A percentile compares a stretch with the other conserved stretches of the same genome.
These are phyloP conservation scores for Elegia similella DNA, from an alignment of 2,888 invertebrate genomes.

Conservation along the genomic window DNA sequence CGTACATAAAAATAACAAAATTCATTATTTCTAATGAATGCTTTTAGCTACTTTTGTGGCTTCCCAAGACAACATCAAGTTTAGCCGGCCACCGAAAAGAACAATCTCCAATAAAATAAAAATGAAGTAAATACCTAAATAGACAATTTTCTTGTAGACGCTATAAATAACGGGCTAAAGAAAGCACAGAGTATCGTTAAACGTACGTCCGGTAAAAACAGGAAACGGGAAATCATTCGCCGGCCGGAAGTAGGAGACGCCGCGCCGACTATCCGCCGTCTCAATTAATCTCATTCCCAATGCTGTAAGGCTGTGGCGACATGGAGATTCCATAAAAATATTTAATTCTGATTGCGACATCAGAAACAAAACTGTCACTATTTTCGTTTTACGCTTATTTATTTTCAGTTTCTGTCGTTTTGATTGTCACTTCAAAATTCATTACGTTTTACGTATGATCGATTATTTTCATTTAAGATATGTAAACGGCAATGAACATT, in stretches of 20 bases:
- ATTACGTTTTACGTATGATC: no score
- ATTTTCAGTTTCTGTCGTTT: no score
- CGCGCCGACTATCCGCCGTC: constrained; percentile 54
- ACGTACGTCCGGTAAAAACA: constrained; percentile 33
- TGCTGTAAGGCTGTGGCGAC: constrained; percentile 5
- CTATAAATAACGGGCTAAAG: constrained; percentile 56
- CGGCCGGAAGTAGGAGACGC: constrained; percentile 62
- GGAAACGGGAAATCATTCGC: constrained; percentile 73
- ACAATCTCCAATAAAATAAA: constrained; percentile 8
- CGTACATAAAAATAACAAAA: no score
- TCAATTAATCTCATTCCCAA: constrained; percentile 58
- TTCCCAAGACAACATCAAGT: no score
- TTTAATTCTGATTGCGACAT: no score
- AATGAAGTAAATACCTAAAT: not conserved
- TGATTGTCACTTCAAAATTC: no score
- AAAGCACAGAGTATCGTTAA: constrained; percentile 53
- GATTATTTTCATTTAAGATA: no score
- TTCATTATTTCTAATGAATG: no score
- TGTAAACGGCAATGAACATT: no score
- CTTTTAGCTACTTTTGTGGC: no score
- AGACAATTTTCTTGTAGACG: constrained; percentile 36
- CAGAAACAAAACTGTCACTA: no score
- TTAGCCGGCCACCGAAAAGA: not conserved
- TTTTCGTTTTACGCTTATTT: no score
- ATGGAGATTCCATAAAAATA: not conserved